These are phyloP conservation scores for Tragelaphus buxtoni DNA, from an alignment of 2,113 vertebrate genomes.

Conservation along the genomic window DNA sequence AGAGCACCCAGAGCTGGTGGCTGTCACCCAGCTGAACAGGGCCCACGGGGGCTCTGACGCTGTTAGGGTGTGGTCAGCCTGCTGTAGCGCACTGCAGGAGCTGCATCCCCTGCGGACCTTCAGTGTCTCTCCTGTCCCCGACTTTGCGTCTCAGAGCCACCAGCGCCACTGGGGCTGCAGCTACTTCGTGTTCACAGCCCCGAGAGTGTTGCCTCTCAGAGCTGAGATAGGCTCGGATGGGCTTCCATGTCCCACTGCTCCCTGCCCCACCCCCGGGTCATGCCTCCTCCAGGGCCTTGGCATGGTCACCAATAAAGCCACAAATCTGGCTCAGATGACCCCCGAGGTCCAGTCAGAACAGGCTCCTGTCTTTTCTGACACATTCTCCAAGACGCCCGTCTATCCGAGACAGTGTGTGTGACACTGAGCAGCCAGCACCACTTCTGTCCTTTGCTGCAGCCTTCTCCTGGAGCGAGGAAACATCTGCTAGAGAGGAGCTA, in stretches of 20 bases:
- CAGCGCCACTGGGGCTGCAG: fast-evolving
- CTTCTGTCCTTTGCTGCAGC: background rate
- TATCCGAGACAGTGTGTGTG: background rate
- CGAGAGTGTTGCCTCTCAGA: fast-evolving
- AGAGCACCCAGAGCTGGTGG: fast-evolving
- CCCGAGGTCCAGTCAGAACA: background rate
- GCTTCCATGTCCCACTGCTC: background rate
- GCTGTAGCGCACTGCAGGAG: background rate
- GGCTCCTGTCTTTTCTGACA: background rate
- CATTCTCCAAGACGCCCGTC: background rate
- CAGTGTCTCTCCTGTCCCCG: fast-evolving
- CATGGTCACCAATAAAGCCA: background rate
- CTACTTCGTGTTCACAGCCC: background rate
- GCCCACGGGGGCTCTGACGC: no score
- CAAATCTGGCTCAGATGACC: background rate
- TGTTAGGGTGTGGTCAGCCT: fast-evolving
- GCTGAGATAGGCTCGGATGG: background rate
- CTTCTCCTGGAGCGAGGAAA: background rate
- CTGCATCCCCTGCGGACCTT: background rate
- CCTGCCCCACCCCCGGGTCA: background rate
- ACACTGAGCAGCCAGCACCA: background rate
- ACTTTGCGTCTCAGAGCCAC: background rate
- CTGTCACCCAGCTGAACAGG: background rate
- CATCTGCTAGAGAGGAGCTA: background rate
- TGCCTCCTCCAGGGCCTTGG: background rate